Conservation (phyloP, 2,888 invertebrate genomes). For the Eupithecia exiguata region DNA sequence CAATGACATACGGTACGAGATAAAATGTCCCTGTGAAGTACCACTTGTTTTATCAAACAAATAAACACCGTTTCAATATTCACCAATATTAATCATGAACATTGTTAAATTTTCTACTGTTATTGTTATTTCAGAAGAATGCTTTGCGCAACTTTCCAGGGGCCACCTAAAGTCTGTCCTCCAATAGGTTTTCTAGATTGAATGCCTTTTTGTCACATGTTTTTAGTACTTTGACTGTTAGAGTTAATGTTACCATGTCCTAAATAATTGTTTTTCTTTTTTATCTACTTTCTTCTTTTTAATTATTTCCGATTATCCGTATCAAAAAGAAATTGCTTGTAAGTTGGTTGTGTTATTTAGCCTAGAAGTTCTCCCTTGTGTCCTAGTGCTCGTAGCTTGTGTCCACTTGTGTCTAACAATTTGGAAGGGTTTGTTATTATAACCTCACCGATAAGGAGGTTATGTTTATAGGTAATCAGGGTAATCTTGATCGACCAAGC, state of each 20-base stretch:
- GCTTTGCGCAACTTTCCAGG: background rate
- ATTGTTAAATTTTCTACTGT: too few relatives aligned
- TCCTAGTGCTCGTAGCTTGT: too few relatives aligned
- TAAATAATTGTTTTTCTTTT: background rate
- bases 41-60: background rate
- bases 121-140: background rate
- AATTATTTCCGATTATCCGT: background rate
- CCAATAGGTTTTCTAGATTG: too few relatives aligned
- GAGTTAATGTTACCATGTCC: background rate
- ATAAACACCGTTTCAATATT: background rate
- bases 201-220: too few relatives aligned
- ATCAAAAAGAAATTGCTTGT: background rate
- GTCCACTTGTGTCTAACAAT: background rate
- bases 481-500: background rate
- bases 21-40: background rate
- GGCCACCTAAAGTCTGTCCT: background rate
- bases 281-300: background rate
- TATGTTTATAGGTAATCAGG: conserved; percentile 5
- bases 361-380: background rate
- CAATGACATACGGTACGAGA: background rate
- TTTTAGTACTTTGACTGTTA: too few relatives aligned
- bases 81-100: background rate
- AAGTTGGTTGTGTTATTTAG: background rate
- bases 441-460: background rate
- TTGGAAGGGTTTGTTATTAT: background rate